Base-by-base conservation (phyloP, 1,140 invertebrate genomes). In the Druon quercuslanigerum region DNA sequence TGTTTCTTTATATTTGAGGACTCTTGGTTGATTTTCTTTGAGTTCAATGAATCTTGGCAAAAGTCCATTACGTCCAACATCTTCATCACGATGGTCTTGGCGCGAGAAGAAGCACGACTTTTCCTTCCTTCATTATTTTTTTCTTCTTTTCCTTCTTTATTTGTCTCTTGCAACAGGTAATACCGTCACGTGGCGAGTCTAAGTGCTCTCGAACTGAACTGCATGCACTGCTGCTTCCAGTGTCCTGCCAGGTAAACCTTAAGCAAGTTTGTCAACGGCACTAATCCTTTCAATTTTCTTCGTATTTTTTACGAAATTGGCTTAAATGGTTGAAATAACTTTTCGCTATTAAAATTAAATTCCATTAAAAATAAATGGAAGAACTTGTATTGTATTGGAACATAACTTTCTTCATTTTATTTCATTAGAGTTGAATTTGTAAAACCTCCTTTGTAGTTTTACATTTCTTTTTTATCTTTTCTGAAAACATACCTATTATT, bases 171-270 rank as follows among this genome's bases (percentile, higher is more conserved):
- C 52, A 40, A n/a, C 16, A 76, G 25, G 74, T 71, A 79, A 72
- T 77, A 78, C 78, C 71, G 77, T 82, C 76, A 74, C 78, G 70
- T 78, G 52, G 80, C 74, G 75, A 78, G 66, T 83, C 82, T 81
- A 83, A 83, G 66, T 76, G 72, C 73, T 70, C 73, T 20, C 46
- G 73, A 74, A 74, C 40, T 33, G 17, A 60, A 77, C 57, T 46
- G 25, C 79, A 76, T 70, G 80, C 80, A 75, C 73, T 73, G 76
- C 50, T 79, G 75, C 75, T 74, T 78, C 50, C 71, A 56, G 60
- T 46, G 40, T 66, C 73, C 33, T 50, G 17, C 54, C 17, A 51
- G 25, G 51, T 40, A 72, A 79, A 66, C 71, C 56, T 50, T 73
- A 52, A 66, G 60, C 74, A 46, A 46, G 8, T 51, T 70, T 60